Conservation (phyloP, 2,797 vertebrate genomes). For the Myripristis jacobus region DNA sequence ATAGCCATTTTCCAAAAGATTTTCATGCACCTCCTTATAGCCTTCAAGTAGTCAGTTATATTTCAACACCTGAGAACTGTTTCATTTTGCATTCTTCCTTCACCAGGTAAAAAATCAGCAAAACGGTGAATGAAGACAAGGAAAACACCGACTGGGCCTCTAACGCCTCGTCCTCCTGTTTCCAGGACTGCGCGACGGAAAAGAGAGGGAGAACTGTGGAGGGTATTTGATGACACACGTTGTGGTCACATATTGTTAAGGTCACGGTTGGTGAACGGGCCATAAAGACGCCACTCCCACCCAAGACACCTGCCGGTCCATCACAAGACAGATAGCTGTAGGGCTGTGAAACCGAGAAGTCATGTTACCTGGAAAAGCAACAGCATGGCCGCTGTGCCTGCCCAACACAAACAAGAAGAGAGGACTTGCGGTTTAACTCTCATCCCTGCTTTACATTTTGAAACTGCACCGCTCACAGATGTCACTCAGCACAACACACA, state of each 20-base stretch:
- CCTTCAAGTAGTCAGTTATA: not conserved
- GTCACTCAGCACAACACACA: not conserved
- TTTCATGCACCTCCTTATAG: too few species aligned
- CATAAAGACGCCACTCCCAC: constrained; percentile 8
- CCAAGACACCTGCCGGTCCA: not conserved
- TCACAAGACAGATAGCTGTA: constrained; percentile 17
- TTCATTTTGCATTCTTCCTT: constrained; percentile 9
- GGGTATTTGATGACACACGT: constrained; percentile 14
- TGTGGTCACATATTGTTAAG: constrained; percentile 28
- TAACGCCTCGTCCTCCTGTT: not conserved
- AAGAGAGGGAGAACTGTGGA: not conserved
- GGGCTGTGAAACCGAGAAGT: not conserved
- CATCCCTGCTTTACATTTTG: not conserved
- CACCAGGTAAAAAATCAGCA: constrained; percentile 84
- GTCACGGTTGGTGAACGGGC: constrained; percentile 7
- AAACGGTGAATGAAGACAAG: constrained; percentile 41
- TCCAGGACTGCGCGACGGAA: not conserved
- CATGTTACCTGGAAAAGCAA: constrained; percentile 6
- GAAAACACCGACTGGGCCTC: constrained; percentile 14
- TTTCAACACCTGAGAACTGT: not conserved
- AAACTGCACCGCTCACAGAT: not conserved
- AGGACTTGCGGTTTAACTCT: not conserved
- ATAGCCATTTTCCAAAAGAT: too few species aligned
- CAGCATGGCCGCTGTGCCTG: not conserved
- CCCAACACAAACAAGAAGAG: not conserved